Conservation (phyloP, 1,140 invertebrate genomes). For the Microplitis mediator region DNA sequence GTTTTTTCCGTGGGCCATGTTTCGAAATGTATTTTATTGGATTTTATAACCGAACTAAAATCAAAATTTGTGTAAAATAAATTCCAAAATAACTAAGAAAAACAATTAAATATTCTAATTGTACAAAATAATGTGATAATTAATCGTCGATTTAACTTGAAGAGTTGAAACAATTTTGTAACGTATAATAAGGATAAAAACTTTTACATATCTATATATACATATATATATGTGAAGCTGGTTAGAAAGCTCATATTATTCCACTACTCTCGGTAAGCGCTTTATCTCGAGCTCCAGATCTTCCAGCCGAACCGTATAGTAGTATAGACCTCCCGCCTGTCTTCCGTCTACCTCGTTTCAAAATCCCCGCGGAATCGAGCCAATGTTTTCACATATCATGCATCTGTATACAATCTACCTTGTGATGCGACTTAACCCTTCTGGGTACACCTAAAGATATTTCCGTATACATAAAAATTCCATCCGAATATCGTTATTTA, state of each 20-base stretch:
- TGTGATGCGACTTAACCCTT: background rate
- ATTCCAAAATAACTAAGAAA: no score
- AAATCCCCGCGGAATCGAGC: background rate
- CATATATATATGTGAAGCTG: background rate
- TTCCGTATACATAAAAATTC: background rate
- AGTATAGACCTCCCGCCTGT: no score
- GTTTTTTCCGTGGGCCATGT: no score
- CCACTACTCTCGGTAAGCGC: background rate
- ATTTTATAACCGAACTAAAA: no score
- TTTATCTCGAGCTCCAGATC: constrained; percentile 6
- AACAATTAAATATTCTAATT: no score
- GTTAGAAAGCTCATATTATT: background rate
- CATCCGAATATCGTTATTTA: background rate
- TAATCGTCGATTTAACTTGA: no score
- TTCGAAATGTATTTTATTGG: no score
- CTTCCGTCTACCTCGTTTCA: background rate
- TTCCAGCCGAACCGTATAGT: background rate
- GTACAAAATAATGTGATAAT: no score
- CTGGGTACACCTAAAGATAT: background rate
- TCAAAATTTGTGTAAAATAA: no score
- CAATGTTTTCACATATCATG: background rate
- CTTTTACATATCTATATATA: no score
- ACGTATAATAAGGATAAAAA: no score
- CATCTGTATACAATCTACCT: background rate
- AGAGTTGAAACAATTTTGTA: no score